phyloP scores from a whole-genome alignment of 2,797 vertebrate species.

The Spondyliosoma cantharus region DNA sequence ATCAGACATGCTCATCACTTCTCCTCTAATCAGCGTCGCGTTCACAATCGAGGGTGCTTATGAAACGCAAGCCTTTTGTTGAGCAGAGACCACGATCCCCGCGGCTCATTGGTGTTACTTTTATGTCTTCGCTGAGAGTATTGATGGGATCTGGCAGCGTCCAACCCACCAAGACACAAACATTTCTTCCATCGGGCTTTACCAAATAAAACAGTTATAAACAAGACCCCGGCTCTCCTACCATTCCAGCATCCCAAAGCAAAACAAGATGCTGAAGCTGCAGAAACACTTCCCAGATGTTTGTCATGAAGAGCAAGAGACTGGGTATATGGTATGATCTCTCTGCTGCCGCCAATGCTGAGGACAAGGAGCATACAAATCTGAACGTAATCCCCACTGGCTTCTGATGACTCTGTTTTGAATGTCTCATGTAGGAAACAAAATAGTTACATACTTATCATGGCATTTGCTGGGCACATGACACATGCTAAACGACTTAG shows the following conservation, averaged over 20 bases:
- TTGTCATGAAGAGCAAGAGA: conserved; percentile 39
- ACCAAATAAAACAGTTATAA: conserved; percentile 66
- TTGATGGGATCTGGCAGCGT: conserved; percentile 52
- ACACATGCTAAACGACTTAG: conserved; percentile 31
- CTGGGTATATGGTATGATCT: conserved; percentile 17
- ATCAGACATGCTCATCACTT: conserved; percentile 5
- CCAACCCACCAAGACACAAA: conserved; percentile 50
- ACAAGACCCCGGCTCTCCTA: conserved; percentile 51
- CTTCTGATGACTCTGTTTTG: conserved; percentile 46
- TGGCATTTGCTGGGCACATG: conserved; percentile 32
- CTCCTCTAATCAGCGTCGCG: conserved; percentile 28
- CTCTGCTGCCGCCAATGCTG: conserved; percentile 16
- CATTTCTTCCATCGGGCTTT: conserved; percentile 47
- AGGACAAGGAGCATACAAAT: conserved; percentile 42
- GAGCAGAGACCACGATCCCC: conserved; percentile 3
- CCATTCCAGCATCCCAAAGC: conserved; percentile 57
- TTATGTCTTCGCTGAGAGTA: conserved; percentile 26
- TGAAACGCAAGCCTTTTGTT: conserved; percentile 20
- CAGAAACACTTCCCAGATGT: conserved; percentile 73
- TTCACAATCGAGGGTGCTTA: conserved; percentile 10
- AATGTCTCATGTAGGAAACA: conserved; percentile 44
- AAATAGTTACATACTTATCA: conserved; percentile 32
- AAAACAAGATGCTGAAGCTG: conserved; percentile 71
- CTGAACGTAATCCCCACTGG: conserved; percentile 24
- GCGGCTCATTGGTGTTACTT: conserved; percentile 42